Percentiles rank a stretch among this genome's conserved stretches.
Conservation (phyloP, 2,113 vertebrate genomes). For the Mystacornis crossleyi region DNA sequence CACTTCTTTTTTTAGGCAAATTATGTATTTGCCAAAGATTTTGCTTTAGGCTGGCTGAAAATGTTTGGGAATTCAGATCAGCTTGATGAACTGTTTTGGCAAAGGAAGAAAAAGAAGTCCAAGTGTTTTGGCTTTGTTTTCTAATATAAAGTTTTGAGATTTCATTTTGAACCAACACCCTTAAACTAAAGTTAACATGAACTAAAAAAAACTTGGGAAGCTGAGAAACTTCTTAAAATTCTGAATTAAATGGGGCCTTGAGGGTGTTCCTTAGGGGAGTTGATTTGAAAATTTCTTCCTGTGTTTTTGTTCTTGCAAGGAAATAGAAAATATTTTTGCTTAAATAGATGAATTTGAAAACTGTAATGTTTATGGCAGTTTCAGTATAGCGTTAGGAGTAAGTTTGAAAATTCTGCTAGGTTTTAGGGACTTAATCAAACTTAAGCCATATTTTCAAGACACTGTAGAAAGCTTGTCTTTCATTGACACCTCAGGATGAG, state of each 20-base stretch:
- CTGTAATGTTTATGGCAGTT: neutral
- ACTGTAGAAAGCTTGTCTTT: neutral
- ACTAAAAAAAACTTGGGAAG: neutral
- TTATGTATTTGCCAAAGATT: neutral
- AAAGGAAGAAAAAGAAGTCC: constrained; percentile 26
- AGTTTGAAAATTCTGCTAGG: neutral
- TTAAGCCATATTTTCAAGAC: neutral
- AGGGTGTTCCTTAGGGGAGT: neutral
- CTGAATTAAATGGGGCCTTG: neutral
- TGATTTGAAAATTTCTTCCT: constrained; percentile 25
- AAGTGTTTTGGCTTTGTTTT: constrained; percentile 13
- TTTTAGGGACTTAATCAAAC: neutral
- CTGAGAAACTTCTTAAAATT: neutral
- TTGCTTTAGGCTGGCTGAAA: constrained; percentile 7
- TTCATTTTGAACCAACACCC: constrained; percentile 36
- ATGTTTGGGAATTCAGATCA: constrained; percentile 2
- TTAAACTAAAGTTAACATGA: neutral
- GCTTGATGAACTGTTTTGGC: neutral
- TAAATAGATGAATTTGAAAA: neutral
- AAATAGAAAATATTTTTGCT: neutral
- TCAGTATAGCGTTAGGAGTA: neutral
- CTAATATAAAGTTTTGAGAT: constrained; percentile 16
- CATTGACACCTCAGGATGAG: neutral
- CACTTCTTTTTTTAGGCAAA: neutral
- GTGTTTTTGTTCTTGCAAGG: neutral